Percentiles rank a stretch among this genome's conserved stretches.
Conservation (phyloP, 2,113 vertebrate species). For the Callorhinus ursinus region DNA sequence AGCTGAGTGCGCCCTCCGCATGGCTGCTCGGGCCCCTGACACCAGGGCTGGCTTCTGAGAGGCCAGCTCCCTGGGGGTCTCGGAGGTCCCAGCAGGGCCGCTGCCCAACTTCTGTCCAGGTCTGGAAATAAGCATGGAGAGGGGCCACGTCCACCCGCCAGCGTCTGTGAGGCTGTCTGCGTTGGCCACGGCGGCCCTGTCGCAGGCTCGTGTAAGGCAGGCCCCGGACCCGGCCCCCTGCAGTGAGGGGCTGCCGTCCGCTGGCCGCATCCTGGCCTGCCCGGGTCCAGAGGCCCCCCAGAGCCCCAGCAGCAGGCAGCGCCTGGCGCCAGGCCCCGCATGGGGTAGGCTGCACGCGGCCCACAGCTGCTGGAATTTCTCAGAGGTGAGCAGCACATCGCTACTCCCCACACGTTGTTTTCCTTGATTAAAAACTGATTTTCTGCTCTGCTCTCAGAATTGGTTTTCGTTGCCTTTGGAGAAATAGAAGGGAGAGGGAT, state of each 20-base stretch:
- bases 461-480: slow-evolving; percentile 73
- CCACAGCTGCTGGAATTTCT: not conserved
- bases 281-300: not conserved
- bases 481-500: slow-evolving; percentile 42
- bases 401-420: slow-evolving; percentile 66
- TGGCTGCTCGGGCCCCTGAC: not conserved
- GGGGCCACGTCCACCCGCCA: not conserved
- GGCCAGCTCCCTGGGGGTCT: not conserved
- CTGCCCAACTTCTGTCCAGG: not conserved
- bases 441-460: slow-evolving; percentile 67
- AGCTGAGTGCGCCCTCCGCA: not conserved
- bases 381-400: not conserved
- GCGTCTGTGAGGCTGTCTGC: not conserved
- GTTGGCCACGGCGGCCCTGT: not conserved
- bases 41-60: not conserved
- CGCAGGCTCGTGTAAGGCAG: not conserved
- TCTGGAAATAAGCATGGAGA: not conserved
- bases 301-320: not conserved
- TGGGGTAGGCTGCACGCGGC: not conserved
- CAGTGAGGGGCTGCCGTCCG: rapidly evolving
- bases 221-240: no score
- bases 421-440: slow-evolving; percentile 79
- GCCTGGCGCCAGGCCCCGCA: rapidly evolving
- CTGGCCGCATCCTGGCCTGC: not conserved
- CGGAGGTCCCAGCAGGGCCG: not conserved